Conservation (phyloP, 2,113 vertebrate genomes). For the Vulpes ferrilata region DNA sequence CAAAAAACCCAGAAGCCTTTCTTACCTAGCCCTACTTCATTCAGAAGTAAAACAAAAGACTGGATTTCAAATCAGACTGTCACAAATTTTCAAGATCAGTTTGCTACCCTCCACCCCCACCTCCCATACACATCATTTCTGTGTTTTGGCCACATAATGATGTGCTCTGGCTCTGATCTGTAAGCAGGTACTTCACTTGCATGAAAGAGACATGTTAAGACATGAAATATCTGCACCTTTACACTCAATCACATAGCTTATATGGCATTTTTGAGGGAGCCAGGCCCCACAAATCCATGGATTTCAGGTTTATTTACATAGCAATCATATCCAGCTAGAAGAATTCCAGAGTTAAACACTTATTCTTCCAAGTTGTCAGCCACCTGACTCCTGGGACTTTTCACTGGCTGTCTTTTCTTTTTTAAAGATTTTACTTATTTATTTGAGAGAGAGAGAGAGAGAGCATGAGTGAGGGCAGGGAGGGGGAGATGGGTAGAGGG, state of each 20-base stretch:
- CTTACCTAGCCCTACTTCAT: neutral
- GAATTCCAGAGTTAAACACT: neutral
- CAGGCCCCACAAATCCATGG: neutral
- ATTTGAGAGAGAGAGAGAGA: neutral
- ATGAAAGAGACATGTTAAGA: neutral
- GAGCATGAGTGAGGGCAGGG: too few relatives aligned
- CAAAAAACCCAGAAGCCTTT: neutral
- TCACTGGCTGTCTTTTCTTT: neutral
- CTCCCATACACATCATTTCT: neutral
- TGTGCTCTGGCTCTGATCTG: neutral
- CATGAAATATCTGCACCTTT: neutral
- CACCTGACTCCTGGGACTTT: neutral
- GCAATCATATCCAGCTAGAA: neutral
- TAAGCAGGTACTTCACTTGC: neutral
- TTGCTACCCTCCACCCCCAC: neutral
- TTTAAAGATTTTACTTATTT: neutral
- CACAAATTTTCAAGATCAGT: neutral
- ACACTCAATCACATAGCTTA: neutral
- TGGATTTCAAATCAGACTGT: neutral
- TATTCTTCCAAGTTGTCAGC: neutral
- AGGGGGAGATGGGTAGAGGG: neutral
- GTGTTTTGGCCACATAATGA: neutral
- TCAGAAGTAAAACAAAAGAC: neutral
- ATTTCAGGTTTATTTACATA: conserved; percentile 6
- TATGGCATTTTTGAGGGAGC: neutral